Percentiles rank a stretch among this genome's conserved stretches.
Evolutionary conservation across 2,888 invertebrate genomes (phyloP).

Genomic region (Selenia dentaria): DNA sequence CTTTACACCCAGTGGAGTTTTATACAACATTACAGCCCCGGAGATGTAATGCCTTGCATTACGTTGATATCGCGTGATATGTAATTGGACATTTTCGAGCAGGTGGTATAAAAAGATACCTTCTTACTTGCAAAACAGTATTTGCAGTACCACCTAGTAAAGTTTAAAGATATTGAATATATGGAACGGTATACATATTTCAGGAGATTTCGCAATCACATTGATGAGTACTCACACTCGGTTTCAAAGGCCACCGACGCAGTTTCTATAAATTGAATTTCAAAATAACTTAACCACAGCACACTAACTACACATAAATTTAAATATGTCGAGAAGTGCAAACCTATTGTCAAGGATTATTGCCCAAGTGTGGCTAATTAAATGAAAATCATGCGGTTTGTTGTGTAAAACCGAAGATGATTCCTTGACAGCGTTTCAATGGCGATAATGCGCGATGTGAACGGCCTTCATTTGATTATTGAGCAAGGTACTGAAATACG

Average conservation of each 20-base stretch:
- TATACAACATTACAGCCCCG: too few species aligned
- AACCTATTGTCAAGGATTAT: slow-evolving; percentile 13
- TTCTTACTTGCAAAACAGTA: too few species aligned
- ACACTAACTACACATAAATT: not conserved
- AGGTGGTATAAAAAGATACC: too few species aligned
- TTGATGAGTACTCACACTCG: not conserved
- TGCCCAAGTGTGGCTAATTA: not conserved
- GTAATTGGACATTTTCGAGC: too few species aligned
- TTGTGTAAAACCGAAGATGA: slow-evolving; percentile 2
- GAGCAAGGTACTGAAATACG: too few species aligned
- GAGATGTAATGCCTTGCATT: too few species aligned
- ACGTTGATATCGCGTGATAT: too few species aligned
- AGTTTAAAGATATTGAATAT: too few species aligned
- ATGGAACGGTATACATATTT: not conserved
- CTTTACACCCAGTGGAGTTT: too few species aligned
- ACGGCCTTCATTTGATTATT: slow-evolving; percentile 4
- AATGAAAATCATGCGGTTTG: slow-evolving; percentile 3
- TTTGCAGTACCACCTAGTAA: too few species aligned
- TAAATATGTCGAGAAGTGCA: not conserved
- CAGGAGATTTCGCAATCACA: slow-evolving; percentile 1
- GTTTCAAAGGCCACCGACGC: slow-evolving; percentile 7
- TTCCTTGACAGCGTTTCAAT: slow-evolving; percentile 14
- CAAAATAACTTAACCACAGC: slow-evolving; percentile 6
- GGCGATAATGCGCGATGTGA: slow-evolving; percentile 5
- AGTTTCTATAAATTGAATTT: slow-evolving; percentile 11